Evolutionary conservation across 2,888 invertebrate genomes (phyloP), one percentile per base, ranked within the genome.

Genomic region (Dicyrtomina minuta): DNA sequence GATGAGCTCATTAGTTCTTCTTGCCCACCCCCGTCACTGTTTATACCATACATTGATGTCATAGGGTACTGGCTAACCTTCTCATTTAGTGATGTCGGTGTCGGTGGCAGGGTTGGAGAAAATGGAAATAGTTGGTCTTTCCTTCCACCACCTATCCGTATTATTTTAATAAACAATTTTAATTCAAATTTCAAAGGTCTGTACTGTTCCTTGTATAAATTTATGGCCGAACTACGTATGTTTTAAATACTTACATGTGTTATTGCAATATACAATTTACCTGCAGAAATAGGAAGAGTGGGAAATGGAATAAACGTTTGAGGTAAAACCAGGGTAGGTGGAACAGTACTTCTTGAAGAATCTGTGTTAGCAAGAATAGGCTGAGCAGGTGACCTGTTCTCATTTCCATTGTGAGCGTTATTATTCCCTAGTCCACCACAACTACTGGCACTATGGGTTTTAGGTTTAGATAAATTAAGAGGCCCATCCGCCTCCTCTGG

Each of bases 391-490:
- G 79, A 73, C 75, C 79, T 72, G 74, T 78, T 74, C 73, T 77
- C 17, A 73, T 77, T 81, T 79, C 68, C 80, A 78, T 72, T 59
- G 73, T 74, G 53, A 72, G 70, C 26, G 72, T 73, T 62, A 71
- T 78, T 56, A 72, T 74, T 68, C 71, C 71, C 46, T 72, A 78
- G 58, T 71, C 73, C 71, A 72, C 70, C 70, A 26, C 53, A 56
- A 20, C 41, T 64, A 39, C 72, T 61, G 70, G 67, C n/a, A n/a
- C n/a, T 64, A 51, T 74, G 75, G 65, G 76, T 85, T 79, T 93
- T 90, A 69, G 94, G 94, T 83, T 94, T 95, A 80, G 90, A 90
- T 65, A 95, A 87, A 83, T 95, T 95, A 53, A 96, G 85, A 1
- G 95, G 95, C 1, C 91, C 88, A 81, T 93, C 93, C 0, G 90